Conservation (phyloP, 2,113 vertebrate species). For the Alethe diademata region DNA sequence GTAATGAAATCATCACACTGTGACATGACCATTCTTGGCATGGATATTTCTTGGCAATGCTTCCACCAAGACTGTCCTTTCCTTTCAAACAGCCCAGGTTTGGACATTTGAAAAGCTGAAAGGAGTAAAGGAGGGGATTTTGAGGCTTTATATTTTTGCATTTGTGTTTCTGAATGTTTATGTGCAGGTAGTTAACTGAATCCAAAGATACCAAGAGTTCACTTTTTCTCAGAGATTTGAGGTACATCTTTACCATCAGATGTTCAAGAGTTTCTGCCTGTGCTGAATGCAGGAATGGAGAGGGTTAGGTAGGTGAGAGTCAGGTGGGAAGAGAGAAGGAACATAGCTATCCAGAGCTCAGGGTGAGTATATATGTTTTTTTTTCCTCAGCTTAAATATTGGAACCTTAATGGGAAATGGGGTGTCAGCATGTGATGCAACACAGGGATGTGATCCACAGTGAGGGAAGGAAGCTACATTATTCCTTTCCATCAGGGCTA, state of each 20-base stretch:
- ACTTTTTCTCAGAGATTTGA: not conserved
- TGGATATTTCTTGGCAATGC: not conserved
- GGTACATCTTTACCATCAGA: not conserved
- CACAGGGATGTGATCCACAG: not conserved
- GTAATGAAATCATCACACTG: not conserved
- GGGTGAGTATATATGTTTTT: not conserved
- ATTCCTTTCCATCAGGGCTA: not conserved
- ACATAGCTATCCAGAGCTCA: not conserved
- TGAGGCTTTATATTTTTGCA: not conserved
- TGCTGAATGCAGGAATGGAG: not conserved
- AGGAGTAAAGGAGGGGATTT: not conserved
- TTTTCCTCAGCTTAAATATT: not conserved
- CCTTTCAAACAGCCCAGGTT: not conserved
- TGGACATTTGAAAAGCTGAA: not conserved
- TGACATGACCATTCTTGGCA: not conserved
- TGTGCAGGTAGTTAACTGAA: not conserved
- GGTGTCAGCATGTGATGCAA: fast-evolving
- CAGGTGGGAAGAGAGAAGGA: not conserved
- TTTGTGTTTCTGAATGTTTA: not conserved
- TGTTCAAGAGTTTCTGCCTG: not conserved
- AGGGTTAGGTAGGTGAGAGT: not conserved
- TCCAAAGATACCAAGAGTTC: not conserved
- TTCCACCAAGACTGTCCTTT: not conserved
- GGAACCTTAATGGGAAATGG: not conserved
- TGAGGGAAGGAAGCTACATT: not conserved